Conservation (phyloP, 2,113 vertebrate genomes). For the rabbit (Oryctolagus cuniculus) region DNA sequence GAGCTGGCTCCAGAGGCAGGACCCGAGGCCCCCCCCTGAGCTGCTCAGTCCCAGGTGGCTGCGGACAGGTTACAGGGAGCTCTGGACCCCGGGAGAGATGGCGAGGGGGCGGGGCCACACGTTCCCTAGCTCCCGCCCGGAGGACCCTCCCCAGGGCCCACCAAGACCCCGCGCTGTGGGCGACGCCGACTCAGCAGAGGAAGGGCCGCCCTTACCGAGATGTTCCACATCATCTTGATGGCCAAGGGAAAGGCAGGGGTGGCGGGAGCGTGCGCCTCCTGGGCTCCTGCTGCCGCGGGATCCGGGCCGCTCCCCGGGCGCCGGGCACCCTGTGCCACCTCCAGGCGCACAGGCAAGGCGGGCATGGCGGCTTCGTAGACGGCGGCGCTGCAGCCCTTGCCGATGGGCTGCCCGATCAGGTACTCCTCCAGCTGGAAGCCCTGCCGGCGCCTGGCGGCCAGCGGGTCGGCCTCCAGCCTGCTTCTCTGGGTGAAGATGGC, state of each 20-base stretch:
- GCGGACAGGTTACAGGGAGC: not conserved
- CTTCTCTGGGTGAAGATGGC: conserved; percentile 90
- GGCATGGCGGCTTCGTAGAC: conserved; percentile 93
- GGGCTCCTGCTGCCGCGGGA: not conserved
- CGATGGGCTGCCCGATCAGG: conserved; percentile 92
- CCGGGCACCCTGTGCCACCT: fast-evolving
- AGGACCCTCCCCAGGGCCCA: not conserved
- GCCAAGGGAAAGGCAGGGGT: conserved; percentile 85
- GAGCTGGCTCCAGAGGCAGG: not conserved
- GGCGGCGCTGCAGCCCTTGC: conserved; percentile 94
- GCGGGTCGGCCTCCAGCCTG: conserved; percentile 87
- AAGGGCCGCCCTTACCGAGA: conserved; percentile 83
- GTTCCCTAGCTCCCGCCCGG: not conserved
- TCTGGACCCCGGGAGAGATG: not conserved
- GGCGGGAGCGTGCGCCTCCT: fast-evolving
- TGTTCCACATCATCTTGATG: conserved; percentile 92
- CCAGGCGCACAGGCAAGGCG: not conserved
- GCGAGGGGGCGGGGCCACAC: not conserved
- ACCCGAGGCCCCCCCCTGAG: not conserved
- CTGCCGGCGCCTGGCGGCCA: conserved; percentile 85
- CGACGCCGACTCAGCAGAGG: fast-evolving
- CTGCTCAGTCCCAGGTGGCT: not conserved
- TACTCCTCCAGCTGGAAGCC: conserved; percentile 96
- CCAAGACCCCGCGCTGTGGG: not conserved
- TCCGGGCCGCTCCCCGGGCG: not conserved